phyloP scores from a whole-genome alignment of 2,888 invertebrate species.

The Dysmachus trigonus region DNA sequence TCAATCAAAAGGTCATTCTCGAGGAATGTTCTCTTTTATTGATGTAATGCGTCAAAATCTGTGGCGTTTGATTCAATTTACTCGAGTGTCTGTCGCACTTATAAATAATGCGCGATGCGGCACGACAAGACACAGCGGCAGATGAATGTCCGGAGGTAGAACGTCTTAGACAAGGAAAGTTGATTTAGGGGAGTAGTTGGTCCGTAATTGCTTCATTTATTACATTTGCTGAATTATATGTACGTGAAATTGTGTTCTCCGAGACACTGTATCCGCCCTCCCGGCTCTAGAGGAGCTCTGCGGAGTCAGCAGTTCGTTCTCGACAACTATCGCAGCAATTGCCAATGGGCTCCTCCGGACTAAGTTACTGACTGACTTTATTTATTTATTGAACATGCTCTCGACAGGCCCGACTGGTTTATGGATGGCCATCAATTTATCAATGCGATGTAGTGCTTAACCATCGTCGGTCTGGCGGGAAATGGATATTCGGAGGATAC shows the following conservation, averaged over 20 bases:
- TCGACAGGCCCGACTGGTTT: conserved; percentile 55
- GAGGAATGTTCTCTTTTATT: conserved; percentile 48
- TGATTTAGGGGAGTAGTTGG: conserved; percentile 48
- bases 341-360: conserved; percentile 29
- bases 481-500: conserved; percentile 29
- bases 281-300: not conserved
- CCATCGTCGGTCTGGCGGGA: conserved; percentile 51
- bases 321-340: conserved; percentile 27
- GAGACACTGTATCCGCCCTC: not conserved
- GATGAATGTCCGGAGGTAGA: conserved; percentile 24
- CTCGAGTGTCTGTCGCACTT: conserved; percentile 47
- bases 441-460: conserved; percentile 53
- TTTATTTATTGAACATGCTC: conserved; percentile 55
- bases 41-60: conserved; percentile 50
- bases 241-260: conserved; percentile 30
- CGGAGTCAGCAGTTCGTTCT: conserved; percentile 27
- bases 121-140: conserved; percentile 8
- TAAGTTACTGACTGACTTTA: conserved; percentile 53
- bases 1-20: conserved; percentile 49
- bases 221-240: conserved; percentile 44
- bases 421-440: conserved; percentile 55
- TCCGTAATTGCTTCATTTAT: conserved; percentile 50
- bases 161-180: conserved; percentile 41
- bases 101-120: conserved; percentile 42
- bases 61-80: conserved; percentile 50